phyloP scores from a whole-genome alignment of 2,797 vertebrate genomes.

The Cyclopterus lumpus region DNA sequence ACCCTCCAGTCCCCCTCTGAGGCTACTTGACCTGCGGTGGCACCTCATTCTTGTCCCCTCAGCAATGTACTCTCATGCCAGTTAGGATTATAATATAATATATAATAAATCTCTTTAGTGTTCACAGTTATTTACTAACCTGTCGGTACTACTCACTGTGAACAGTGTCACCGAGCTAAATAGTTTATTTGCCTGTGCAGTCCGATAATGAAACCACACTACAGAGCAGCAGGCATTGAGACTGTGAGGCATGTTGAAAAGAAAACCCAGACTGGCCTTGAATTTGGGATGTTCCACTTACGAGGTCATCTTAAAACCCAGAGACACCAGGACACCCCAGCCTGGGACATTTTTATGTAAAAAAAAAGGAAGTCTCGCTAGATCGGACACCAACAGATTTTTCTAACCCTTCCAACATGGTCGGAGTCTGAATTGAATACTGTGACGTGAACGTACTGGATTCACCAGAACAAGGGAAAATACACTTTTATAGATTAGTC shows the following conservation, averaged over 20 bases:
- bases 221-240: background rate
- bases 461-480: background rate
- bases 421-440: background rate
- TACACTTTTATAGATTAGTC: background rate
- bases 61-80: background rate
- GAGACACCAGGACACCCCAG: background rate
- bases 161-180: background rate
- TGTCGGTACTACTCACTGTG: background rate
- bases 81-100: background rate
- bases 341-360: constrained; percentile 1
- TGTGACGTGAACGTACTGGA: background rate
- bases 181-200: background rate
- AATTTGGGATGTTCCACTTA: background rate
- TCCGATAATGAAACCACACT: background rate
- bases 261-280: background rate
- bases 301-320: background rate
- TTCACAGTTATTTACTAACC: background rate
- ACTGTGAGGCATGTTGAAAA: background rate
- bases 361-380: background rate
- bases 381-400: background rate
- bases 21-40: background rate
- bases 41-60: background rate
- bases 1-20: background rate
- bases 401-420: background rate
- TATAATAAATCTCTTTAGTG: background rate